Evolutionary conservation across 2,797 vertebrate species (phyloP), one percentile per base, ranked within the genome.

Genomic region (Nothura maculosa): DNA sequence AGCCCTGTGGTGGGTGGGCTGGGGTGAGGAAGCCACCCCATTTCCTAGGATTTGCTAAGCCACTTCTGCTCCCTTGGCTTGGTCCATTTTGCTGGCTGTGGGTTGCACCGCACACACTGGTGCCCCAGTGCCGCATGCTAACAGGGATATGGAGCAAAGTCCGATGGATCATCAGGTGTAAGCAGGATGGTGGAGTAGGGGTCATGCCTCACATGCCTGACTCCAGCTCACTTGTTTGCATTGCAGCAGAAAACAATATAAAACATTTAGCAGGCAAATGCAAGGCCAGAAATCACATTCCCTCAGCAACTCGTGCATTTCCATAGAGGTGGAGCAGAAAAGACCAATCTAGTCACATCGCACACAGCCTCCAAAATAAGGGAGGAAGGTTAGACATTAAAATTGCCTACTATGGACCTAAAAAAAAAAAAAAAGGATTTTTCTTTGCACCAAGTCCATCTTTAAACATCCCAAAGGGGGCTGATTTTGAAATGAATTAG

Each of bases 401-500:
- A 75, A 84, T 92, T 91, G 94, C 57, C 57, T 93, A 85, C 82
- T 73, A 47, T 54, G 60, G 19, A 8, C 5, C 82, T 50, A 47
- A 47, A 47, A 47, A 47, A 47, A 48, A 25, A 25, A 24, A 12
- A 12, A 22, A 20, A 22, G 20, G 8, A 9, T 11, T n/a, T n/a
- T n/a, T 8, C 15, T 8, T 9, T 66, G 77, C 50, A 40, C 70
- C 60, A 66, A 84, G 68, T 4, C 36, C n/a, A 42, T 48, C 45
- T 93, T 95, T 79, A 94, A 92, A 85, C 45, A 54, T 62, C 79
- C 87, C 34, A 64, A 77, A 85, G 67, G 4, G 12, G 34, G 57
- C 55, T 70, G 87, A 75, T 63, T 89, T 92, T 85, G 78, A 94
- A 90, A 57, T 77, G 77, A 89, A 80, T 36, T 74, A 81, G 70